These are phyloP conservation scores for Caenorhabditis latens DNA, from an alignment of 1,140 invertebrate genomes.

Conservation along the genomic window DNA sequence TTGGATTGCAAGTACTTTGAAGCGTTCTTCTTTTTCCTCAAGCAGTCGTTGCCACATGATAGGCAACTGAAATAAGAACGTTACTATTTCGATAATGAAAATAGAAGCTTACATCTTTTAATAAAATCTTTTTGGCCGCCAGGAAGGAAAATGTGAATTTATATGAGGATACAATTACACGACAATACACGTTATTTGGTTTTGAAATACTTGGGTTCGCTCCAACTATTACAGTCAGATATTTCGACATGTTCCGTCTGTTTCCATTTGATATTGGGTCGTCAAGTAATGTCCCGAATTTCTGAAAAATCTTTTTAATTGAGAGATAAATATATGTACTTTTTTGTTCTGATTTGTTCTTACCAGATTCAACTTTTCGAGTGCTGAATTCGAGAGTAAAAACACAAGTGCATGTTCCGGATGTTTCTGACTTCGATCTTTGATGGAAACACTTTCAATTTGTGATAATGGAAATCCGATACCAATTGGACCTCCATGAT, in stretches of 20 bases:
- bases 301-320: not conserved
- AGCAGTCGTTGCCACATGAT: not conserved
- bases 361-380: constrained; percentile 5
- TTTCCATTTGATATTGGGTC: not conserved
- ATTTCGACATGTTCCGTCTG: not conserved
- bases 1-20: not conserved
- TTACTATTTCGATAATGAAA: not conserved
- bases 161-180: not conserved
- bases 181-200: constrained; percentile 2
- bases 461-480: constrained; percentile 22
- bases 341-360: not conserved
- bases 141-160: constrained; percentile 32
- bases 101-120: constrained; percentile 12
- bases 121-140: constrained; percentile 29
- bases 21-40: not conserved
- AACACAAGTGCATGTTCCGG: not conserved
- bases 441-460: constrained; percentile 36
- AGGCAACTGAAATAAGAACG: not conserved
- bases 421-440: not conserved
- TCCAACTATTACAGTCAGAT: constrained; percentile 2
- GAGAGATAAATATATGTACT: not conserved
- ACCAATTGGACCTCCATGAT: not conserved
- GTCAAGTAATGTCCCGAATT: not conserved
- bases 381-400: not conserved
- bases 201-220: not conserved